phyloP scores from a whole-genome alignment of 2,113 vertebrate species.

The Oncorhynchus clarkii region DNA sequence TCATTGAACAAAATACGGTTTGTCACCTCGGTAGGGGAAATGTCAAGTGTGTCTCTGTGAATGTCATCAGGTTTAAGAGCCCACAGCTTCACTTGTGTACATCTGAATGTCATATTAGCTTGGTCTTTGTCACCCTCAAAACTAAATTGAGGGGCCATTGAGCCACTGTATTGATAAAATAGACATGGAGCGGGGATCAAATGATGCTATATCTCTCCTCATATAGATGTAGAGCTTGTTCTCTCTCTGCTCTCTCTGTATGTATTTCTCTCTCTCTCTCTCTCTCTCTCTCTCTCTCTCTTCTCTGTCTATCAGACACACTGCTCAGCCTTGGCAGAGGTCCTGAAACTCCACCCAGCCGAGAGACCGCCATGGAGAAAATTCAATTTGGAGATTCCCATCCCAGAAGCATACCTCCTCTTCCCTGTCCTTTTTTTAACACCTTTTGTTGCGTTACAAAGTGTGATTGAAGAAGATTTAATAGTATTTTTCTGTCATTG shows the following conservation, averaged over 20 bases:
- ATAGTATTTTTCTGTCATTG: too few relatives aligned
- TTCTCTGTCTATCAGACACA: not conserved
- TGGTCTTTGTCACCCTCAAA: not conserved
- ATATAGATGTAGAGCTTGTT: not conserved
- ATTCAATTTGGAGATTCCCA: conserved; percentile 57
- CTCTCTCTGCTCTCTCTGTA: not conserved
- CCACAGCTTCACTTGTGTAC: conserved; percentile 7
- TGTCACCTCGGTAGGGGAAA: conserved; percentile 29
- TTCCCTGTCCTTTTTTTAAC: conserved; percentile 13
- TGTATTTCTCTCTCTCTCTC: not conserved
- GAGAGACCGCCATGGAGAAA: conserved; percentile 47
- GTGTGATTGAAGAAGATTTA: too few relatives aligned
- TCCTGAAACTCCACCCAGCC: conserved; percentile 32
- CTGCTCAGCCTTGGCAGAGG: conserved; percentile 48
- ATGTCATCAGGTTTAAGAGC: conserved; percentile 40
- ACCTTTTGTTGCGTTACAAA: too few relatives aligned
- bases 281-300: not conserved
- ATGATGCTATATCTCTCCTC: too few relatives aligned
- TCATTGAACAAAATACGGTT: conserved; percentile 25
- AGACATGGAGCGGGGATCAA: not conserved
- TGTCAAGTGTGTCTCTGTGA: conserved; percentile 42
- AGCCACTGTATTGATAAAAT: conserved; percentile 5
- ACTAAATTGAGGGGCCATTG: not conserved
- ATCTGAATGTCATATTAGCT: conserved; percentile 18
- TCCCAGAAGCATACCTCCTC: conserved; percentile 65